A percentile compares a stretch with the other conserved stretches of the same genome.
Conservation (phyloP, 1,140 invertebrate genomes). For the Megalopta genalis region DNA sequence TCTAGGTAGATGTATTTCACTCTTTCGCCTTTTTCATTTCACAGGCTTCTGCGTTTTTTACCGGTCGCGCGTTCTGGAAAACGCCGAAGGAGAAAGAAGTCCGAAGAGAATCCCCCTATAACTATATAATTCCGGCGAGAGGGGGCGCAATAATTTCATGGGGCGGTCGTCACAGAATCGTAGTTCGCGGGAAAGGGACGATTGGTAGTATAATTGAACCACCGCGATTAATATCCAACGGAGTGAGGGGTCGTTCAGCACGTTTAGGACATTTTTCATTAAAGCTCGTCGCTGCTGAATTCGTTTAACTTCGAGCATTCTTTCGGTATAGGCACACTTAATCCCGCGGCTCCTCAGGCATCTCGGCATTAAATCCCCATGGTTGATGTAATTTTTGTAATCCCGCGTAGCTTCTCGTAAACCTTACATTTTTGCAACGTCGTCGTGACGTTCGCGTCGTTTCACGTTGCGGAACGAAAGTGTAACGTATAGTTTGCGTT, state of each 20-base stretch:
- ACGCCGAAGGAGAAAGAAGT: slow-evolving; percentile 34
- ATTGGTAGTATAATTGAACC: slow-evolving; percentile 66
- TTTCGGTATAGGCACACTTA: slow-evolving; percentile 46
- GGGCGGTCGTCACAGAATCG: slow-evolving; percentile 57
- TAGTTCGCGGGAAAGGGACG: slow-evolving; percentile 59
- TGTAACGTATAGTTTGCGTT: no score
- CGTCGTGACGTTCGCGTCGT: background rate
- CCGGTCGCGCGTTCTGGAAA: slow-evolving; percentile 43
- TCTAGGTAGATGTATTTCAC: slow-evolving; percentile 37
- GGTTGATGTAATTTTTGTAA: slow-evolving; percentile 25
- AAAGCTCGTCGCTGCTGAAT: slow-evolving; percentile 56
- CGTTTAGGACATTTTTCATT: slow-evolving; percentile 63
- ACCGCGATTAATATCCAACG: slow-evolving; percentile 64
- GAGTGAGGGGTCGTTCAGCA: slow-evolving; percentile 27
- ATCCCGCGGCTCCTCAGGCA: slow-evolving; percentile 21
- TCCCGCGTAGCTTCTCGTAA: background rate
- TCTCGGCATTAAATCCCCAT: slow-evolving; percentile 17
- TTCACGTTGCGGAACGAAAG: no score
- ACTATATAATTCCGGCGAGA: slow-evolving; percentile 35
- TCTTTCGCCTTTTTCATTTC: slow-evolving; percentile 9
- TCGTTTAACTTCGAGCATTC: slow-evolving; percentile 59
- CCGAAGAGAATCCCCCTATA: slow-evolving; percentile 22
- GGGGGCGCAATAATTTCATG: slow-evolving; percentile 62
- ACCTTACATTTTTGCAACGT: background rate
- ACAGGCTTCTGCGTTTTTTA: slow-evolving; percentile 46